Percentiles rank a stretch among this genome's conserved stretches.
Conservation (phyloP, 2,113 vertebrate genomes). For the Telmatochromis bifrenatus region DNA sequence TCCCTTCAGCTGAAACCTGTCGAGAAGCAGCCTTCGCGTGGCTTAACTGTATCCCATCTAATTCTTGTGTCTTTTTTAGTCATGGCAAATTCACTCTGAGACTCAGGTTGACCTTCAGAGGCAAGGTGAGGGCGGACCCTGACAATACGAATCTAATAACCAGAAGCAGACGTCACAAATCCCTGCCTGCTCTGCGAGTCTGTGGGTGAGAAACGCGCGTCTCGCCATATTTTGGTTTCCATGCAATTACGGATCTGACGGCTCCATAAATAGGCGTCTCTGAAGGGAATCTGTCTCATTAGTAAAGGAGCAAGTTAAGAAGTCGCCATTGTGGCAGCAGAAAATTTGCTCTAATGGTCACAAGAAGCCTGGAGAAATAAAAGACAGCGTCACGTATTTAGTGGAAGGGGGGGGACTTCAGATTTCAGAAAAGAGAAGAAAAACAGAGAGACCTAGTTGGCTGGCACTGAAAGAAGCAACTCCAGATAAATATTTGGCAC, state of each 20-base stretch:
- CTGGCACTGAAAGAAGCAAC: not conserved
- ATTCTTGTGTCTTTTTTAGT: not conserved
- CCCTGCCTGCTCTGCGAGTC: not conserved
- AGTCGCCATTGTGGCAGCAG: slow-evolving; percentile 14
- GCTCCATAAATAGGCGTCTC: slow-evolving; percentile 34
- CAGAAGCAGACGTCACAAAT: not conserved
- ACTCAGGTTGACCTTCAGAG: not conserved
- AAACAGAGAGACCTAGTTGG: not conserved
- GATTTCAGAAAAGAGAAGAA: not conserved
- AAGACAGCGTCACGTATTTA: not conserved
- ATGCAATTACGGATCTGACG: not conserved
- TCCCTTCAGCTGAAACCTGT: slow-evolving; percentile 12
- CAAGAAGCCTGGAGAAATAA: not conserved
- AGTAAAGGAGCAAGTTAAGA: slow-evolving; percentile 1
- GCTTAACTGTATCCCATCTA: not conserved
- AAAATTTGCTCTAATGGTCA: slow-evolving; percentile 19
- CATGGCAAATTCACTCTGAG: not conserved
- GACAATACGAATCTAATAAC: not conserved
- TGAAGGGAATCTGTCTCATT: slow-evolving; percentile 46
- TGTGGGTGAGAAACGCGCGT: not conserved
- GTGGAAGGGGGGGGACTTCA: not conserved
- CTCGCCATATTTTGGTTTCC: not conserved
- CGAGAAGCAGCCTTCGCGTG: not conserved
- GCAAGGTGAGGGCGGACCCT: not conserved
- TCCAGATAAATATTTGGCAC: slow-evolving; percentile 26